A percentile compares a stretch with the other conserved stretches of the same genome.
Conservation (phyloP, 2,888 invertebrate species). For the Tridacna gigas region DNA sequence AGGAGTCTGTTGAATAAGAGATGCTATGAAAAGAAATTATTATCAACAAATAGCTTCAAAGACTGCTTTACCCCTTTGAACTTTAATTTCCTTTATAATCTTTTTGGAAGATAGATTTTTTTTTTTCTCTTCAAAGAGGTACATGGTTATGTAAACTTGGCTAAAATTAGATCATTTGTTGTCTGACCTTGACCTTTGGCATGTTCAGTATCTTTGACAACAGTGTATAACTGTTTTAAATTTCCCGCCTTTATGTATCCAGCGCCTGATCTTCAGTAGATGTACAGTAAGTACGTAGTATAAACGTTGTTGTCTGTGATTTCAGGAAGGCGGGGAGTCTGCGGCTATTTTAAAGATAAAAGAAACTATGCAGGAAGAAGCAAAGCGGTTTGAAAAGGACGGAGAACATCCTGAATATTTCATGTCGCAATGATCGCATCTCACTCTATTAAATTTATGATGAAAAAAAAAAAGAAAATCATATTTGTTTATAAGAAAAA, state of each 20-base stretch:
- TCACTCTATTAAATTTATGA: conserved; percentile 37
- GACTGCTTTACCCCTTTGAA: too few relatives aligned
- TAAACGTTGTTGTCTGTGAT: conserved; percentile 66
- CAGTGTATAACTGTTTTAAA: background rate
- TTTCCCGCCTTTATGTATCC: conserved; percentile 38
- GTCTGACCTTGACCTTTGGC: conserved; percentile 56
- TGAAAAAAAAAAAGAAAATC: conserved; percentile 1
- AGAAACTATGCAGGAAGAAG: conserved; percentile 99
- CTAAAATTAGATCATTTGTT: background rate
- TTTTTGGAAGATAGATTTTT: too few relatives aligned
- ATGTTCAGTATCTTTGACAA: conserved; percentile 23
- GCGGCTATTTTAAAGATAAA: conserved; percentile 99
- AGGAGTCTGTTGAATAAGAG: too few relatives aligned
- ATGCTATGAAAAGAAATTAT: too few relatives aligned
- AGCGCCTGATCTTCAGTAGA: conserved; percentile 31
- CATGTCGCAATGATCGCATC: conserved; percentile 77
- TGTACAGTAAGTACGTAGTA: conserved; percentile 39
- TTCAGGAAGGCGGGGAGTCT: conserved; percentile 93
- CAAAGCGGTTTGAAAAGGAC: conserved; percentile 90
- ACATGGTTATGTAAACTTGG: too few relatives aligned
- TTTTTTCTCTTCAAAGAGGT: too few relatives aligned
- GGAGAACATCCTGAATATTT: conserved; percentile 79
- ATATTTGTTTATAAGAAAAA: conserved; percentile 32
- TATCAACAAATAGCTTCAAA: too few relatives aligned
- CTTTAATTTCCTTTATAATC: too few relatives aligned